Evolutionary conservation across 2,888 invertebrate genomes (phyloP).

Genomic region (Lasioglossum calceatum): DNA sequence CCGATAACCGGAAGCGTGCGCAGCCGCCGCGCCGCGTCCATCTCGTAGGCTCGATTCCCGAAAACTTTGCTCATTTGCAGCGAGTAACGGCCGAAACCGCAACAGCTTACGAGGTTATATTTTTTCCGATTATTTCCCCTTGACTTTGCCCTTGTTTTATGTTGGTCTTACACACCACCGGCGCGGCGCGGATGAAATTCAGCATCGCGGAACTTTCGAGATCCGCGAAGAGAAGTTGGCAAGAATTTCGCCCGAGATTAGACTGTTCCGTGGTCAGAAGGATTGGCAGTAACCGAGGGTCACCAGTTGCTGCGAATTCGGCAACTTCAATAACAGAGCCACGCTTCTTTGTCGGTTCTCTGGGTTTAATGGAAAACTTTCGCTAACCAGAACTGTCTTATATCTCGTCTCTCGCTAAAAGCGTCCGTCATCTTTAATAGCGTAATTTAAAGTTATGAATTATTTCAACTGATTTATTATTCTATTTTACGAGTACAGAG

Average conservation of each 20-base stretch:
- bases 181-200: not conserved
- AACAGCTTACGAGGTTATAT: constrained; percentile 32
- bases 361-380: not conserved
- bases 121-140: constrained; percentile 29
- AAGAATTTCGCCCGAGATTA: constrained; percentile 58
- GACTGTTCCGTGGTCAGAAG: constrained; percentile 34
- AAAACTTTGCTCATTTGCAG: constrained; percentile 19
- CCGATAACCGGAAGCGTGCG: not conserved
- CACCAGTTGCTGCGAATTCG: constrained; percentile 43
- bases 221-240: constrained; percentile 58
- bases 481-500: not conserved
- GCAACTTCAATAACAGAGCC: constrained; percentile 35
- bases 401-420: not conserved
- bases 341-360: not conserved
- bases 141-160: constrained; percentile 46
- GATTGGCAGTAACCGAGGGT: constrained; percentile 39
- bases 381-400: not conserved
- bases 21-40: not conserved
- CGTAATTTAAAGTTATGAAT: not conserved
- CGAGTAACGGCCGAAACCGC: constrained; percentile 4
- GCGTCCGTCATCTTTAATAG: not conserved
- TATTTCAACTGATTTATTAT: not conserved
- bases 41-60: not conserved
- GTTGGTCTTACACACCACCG: constrained; percentile 45
- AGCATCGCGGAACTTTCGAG: constrained; percentile 38